These are phyloP conservation scores for Nothoprocta perdicaria DNA, from an alignment of 2,113 vertebrate genomes.

Conservation along the genomic window DNA sequence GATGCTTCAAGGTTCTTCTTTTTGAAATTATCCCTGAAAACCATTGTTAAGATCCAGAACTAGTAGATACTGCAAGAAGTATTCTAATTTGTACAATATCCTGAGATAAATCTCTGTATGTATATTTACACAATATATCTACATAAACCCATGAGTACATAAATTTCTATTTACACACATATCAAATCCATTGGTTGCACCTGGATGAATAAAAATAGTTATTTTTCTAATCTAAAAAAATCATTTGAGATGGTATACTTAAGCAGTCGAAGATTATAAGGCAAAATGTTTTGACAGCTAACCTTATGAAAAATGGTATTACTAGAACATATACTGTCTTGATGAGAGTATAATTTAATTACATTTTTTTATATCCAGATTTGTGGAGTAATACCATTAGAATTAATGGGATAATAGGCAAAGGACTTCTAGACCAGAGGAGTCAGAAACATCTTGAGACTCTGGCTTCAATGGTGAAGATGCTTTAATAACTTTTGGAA, in stretches of 20 bases:
- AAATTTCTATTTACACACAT: not conserved
- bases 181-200: not conserved
- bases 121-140: not conserved
- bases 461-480: not conserved
- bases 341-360: not conserved
- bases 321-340: not conserved
- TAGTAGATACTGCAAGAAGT: not conserved
- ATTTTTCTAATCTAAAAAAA: not conserved
- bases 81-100: not conserved
- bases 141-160: not conserved
- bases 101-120: not conserved
- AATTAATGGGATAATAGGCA: not conserved
- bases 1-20: slow-evolving; percentile 44
- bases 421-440: not conserved
- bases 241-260: not conserved
- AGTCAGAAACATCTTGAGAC: not conserved
- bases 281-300: not conserved
- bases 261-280: not conserved
- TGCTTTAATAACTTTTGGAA: not conserved
- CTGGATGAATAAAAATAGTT: not conserved
- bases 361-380: not conserved
- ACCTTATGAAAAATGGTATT: not conserved
- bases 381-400: not conserved
- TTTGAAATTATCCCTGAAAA: slow-evolving; percentile 60
- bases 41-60: slow-evolving; percentile 29